These are phyloP conservation scores for Circaetus gallicus DNA, from an alignment of 2,113 vertebrate genomes.

Conservation along the genomic window DNA sequence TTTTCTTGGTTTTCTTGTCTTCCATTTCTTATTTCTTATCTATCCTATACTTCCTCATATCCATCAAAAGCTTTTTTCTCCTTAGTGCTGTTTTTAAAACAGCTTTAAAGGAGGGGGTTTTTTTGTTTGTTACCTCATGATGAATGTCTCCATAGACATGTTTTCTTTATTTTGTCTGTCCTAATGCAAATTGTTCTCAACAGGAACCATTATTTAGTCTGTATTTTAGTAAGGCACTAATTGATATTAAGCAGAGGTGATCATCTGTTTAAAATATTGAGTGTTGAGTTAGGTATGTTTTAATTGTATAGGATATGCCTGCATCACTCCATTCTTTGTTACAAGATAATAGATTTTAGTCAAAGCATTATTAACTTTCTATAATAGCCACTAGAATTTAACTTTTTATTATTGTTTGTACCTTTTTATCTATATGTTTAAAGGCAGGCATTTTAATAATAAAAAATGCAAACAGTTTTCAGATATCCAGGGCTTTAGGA, in stretches of 20 bases:
- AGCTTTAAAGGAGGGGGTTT: rapidly evolving
- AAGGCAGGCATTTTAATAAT: neutral
- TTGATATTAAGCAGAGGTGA: neutral
- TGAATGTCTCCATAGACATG: neutral
- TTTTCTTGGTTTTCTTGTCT: neutral
- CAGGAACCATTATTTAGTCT: neutral
- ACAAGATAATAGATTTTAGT: neutral
- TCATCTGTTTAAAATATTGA: neutral
- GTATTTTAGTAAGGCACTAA: neutral
- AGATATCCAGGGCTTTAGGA: neutral
- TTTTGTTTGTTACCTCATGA: neutral
- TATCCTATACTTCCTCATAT: neutral
- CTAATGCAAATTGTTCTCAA: neutral
- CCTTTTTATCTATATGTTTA: neutral
- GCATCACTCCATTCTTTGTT: neutral
- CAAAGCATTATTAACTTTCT: neutral
- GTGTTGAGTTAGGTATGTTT: neutral
- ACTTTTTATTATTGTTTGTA: neutral
- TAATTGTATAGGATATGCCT: neutral
- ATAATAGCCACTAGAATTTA: neutral
- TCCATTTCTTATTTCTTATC: neutral
- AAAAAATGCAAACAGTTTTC: neutral
- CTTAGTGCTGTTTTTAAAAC: neutral
- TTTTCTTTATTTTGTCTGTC: neutral
- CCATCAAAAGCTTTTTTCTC: neutral